Conservation (phyloP, 2,888 invertebrate species). For the Amiota communis region DNA sequence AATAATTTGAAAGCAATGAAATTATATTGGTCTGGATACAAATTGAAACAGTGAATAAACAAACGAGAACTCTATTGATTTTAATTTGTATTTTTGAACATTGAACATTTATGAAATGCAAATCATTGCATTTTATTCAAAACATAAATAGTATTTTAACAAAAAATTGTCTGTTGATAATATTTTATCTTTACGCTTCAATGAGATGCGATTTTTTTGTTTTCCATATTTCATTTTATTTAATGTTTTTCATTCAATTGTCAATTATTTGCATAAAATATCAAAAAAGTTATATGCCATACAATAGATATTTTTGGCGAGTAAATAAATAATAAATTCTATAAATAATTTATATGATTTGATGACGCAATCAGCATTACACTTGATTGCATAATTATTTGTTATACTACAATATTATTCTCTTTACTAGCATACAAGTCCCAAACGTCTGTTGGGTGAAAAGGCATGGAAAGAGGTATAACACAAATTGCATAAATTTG, state of each 20-base stretch:
- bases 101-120: not conserved
- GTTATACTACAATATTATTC: not conserved
- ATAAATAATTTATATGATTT: slow-evolving; percentile 15
- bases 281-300: slow-evolving; percentile 10
- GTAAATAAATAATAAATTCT: no score
- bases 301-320: not conserved
- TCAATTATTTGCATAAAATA: no score
- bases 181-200: slow-evolving; percentile 10
- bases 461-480: not conserved
- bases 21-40: no score
- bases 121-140: not conserved
- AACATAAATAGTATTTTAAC: not conserved
- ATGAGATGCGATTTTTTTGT: not conserved
- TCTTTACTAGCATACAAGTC: no score
- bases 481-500: not conserved
- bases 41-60: no score
- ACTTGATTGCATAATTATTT: slow-evolving; percentile 16
- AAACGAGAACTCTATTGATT: no score
- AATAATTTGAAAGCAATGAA: no score
- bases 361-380: slow-evolving; percentile 26
- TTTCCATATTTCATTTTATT: not conserved
- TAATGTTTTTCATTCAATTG: no score
- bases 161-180: no score
- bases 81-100: not conserved
- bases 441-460: no score